Conservation (phyloP, 1,140 invertebrate species). For the Leptinotarsa lineolata region DNA sequence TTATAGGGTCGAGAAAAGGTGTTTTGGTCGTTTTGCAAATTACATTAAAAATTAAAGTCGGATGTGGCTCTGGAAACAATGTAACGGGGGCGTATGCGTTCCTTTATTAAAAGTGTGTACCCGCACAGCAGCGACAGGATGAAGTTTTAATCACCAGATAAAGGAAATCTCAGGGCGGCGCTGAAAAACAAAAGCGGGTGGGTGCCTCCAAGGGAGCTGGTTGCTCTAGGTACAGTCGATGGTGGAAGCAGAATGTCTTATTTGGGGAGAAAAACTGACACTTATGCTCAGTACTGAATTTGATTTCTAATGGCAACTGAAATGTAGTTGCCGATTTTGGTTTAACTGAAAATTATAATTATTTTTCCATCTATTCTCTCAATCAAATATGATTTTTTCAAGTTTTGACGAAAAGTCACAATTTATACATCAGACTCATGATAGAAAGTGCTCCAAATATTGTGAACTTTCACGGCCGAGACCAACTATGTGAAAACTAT, state of each 20-base stretch:
- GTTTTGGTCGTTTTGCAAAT: constrained; percentile 47
- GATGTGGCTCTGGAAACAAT: constrained; percentile 45
- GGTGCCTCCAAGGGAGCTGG: constrained; percentile 26
- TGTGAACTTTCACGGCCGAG: no score
- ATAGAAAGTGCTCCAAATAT: no score
- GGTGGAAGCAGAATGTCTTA: background rate
- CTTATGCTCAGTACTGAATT: no score
- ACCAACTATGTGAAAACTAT: no score
- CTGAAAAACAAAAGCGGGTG: constrained; percentile 52
- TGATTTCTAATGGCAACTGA: no score
- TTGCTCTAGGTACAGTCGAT: background rate
- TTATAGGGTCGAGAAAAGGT: constrained; percentile 42
- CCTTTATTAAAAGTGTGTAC: constrained; percentile 54
- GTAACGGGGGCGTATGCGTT: constrained; percentile 47
- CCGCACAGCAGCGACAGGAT: constrained; percentile 49
- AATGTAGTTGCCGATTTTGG: no score
- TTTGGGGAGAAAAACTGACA: background rate
- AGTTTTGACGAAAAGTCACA: no score
- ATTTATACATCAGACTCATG: no score
- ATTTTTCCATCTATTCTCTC: background rate
- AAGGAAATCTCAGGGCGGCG: constrained; percentile 52
- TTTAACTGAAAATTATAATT: no score
- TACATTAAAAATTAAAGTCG: constrained; percentile 53
- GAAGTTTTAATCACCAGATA: constrained; percentile 54
- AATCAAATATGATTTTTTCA: background rate